phyloP scores from a whole-genome alignment of 1,140 invertebrate genomes.

The Drosophila truncata region DNA sequence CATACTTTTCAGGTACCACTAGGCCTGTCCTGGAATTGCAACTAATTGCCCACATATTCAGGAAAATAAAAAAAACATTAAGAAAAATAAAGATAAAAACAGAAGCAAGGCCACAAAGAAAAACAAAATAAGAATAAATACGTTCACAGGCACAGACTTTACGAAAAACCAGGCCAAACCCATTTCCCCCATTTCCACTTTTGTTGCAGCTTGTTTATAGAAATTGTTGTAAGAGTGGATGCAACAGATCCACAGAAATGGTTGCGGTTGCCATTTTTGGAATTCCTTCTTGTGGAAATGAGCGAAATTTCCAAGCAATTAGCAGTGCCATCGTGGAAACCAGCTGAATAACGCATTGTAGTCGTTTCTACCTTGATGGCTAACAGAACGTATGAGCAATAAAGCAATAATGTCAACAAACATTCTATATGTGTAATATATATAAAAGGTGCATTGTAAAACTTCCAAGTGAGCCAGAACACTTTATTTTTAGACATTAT shows the following conservation, averaged over 20 bases:
- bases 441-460: not conserved
- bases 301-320: slow-evolving; percentile 80
- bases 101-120: slow-evolving; percentile 12
- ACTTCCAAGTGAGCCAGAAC: not conserved
- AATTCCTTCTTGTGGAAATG: slow-evolving; percentile 72
- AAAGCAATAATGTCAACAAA: slow-evolving; percentile 4
- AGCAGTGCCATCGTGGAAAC: slow-evolving; percentile 50
- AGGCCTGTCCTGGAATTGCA: not conserved
- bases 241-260: slow-evolving; percentile 51
- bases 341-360: slow-evolving; percentile 38
- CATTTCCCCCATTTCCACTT: slow-evolving; percentile 25
- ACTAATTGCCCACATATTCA: slow-evolving; percentile 23
- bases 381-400: slow-evolving; percentile 32
- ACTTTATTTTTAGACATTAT: too few species aligned
- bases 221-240: slow-evolving; percentile 53
- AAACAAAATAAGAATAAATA: slow-evolving; percentile 56
- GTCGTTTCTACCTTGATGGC: slow-evolving; percentile 2
- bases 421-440: too few species aligned
- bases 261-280: slow-evolving; percentile 68
- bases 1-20: not conserved
- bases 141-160: slow-evolving; percentile 46
- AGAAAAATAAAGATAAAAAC: slow-evolving; percentile 18
- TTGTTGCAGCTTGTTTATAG: slow-evolving; percentile 41
- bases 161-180: slow-evolving; percentile 59
- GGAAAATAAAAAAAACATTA: slow-evolving; percentile 33